These are phyloP conservation scores for Damaliscus lunatus DNA, from an alignment of 2,113 vertebrate genomes.

Conservation along the genomic window DNA sequence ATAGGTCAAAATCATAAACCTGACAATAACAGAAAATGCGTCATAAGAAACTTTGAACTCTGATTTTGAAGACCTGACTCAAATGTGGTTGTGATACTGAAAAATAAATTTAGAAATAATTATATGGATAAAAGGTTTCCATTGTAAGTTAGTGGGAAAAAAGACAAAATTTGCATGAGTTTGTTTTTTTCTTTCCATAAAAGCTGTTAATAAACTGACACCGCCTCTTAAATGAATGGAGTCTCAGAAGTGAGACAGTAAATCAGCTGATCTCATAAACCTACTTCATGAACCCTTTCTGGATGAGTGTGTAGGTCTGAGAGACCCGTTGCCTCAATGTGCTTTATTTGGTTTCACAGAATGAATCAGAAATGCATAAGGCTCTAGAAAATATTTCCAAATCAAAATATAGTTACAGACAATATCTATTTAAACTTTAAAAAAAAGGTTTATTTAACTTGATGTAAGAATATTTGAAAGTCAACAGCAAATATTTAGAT, in stretches of 20 bases:
- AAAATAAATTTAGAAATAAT: neutral
- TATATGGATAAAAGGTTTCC: neutral
- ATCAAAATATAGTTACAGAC: neutral
- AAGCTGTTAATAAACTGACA: neutral
- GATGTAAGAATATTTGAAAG: neutral
- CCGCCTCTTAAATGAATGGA: neutral
- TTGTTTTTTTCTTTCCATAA: neutral
- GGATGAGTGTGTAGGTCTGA: rapidly evolving
- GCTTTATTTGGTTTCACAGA: neutral
- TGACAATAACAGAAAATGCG: neutral
- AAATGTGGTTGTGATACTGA: neutral
- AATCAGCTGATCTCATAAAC: neutral
- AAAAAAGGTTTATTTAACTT: neutral
- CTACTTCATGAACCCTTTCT: neutral
- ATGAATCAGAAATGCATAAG: neutral
- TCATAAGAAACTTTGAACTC: neutral
- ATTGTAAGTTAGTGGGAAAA: neutral
- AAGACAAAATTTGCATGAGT: neutral
- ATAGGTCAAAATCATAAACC: neutral
- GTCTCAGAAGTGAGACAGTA: neutral
- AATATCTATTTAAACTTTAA: neutral
- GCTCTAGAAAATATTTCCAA: neutral
- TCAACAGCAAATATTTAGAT: neutral
- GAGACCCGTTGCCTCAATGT: rapidly evolving
- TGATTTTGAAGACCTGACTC: neutral